phyloP scores from a whole-genome alignment of 2,888 invertebrate genomes.

The Fragum sueziense region DNA sequence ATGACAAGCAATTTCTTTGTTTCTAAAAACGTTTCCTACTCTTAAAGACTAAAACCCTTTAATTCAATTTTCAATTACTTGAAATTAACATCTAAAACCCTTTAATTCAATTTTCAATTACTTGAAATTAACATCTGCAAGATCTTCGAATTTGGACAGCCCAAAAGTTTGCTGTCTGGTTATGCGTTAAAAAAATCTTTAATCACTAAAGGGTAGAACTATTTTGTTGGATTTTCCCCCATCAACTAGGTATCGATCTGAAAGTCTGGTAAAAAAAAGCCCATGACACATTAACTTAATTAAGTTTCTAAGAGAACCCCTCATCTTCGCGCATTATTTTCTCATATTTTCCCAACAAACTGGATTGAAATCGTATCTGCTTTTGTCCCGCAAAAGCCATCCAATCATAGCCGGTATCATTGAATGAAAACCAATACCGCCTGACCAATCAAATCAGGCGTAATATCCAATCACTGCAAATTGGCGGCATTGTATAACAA shows the following conservation, averaged over 20 bases:
- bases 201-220: background rate
- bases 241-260: slow-evolving; percentile 4
- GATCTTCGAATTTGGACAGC: too few species aligned
- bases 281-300: slow-evolving; percentile 22
- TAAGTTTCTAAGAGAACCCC: slow-evolving; percentile 17
- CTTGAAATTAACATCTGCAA: too few species aligned
- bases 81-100: too few species aligned
- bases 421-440: slow-evolving; percentile 12
- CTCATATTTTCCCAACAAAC: slow-evolving; percentile 15
- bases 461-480: slow-evolving; percentile 12
- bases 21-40: too few species aligned
- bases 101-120: too few species aligned
- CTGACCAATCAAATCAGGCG: slow-evolving; percentile 21
- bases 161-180: too few species aligned
- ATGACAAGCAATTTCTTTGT: too few species aligned
- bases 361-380: slow-evolving; percentile 15
- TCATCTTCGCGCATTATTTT: slow-evolving; percentile 12
- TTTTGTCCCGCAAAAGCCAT: slow-evolving; percentile 7
- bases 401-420: slow-evolving; percentile 8
- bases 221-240: background rate
- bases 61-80: too few species aligned
- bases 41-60: too few species aligned
- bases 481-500: slow-evolving; percentile 5
- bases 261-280: slow-evolving; percentile 19
- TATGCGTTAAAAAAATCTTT: too few species aligned